Base-by-base conservation (phyloP, 1,140 invertebrate genomes). In the Scylla paramamosain region DNA sequence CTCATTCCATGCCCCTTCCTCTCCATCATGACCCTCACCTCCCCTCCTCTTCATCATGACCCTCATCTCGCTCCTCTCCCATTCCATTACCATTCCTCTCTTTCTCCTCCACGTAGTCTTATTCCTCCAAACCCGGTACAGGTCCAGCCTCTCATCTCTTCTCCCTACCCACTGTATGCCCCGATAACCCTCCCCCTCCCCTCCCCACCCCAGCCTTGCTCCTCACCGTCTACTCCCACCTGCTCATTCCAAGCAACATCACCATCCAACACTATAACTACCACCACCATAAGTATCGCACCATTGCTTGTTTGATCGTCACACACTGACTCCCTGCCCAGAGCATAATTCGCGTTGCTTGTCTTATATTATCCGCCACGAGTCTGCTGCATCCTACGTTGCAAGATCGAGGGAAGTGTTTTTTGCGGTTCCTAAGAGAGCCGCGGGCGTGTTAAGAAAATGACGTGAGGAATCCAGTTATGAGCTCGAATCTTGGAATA, bases 361-460 rank as follows among this genome's bases (percentile, higher is more conserved):
- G 67, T 77, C 20, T n/a, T n/a, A 77, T 77, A 59, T 77, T 77
- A 77, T 77, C 52, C 52, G 52, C 20, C 67, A 77, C 4, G 20
- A 77, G 67, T 77, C 20, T 77, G n/a, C 20, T 77, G n/a, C n/a
- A 77, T 77, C 20, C 67, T 12, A 39, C 39, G 39, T 39, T 12
- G 52, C 16, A 59, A 59, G 52, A 59, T 12, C 20, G 6, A 77
- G 20, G n/a, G 1, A 77, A 77, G 20, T n/a, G 20, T 77, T 77
- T 77, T 77, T 77, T 77, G 20, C n/a, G 20, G 20, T n/a, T 77
- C 67, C 20, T 77, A 20, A 20, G n/a, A n/a, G 67, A 77, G 67
- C 67, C 67, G n/a, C 67, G 67, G n/a, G 67, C 67, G 67, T 77
- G 67, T 77, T 77, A 77, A 77, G 67, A 77, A 77, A 77, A 77